A percentile compares a stretch with the other conserved stretches of the same genome.
phyloP scores from a whole-genome alignment of 2,797 vertebrate species.

The Thalassophryne amazonica region DNA sequence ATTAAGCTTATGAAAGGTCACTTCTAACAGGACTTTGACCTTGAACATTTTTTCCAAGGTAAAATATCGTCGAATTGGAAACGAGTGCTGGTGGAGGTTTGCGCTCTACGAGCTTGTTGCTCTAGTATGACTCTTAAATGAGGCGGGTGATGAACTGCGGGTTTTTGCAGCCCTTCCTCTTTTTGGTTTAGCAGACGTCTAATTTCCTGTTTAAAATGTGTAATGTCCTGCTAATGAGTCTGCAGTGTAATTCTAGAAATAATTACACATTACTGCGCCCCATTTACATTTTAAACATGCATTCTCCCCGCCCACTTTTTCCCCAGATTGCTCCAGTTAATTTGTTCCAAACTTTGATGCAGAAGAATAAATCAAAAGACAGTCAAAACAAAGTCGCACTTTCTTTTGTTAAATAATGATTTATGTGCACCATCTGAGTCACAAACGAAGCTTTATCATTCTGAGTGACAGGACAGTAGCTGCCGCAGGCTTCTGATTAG shows the following conservation, averaged over 20 bases:
- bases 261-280: neutral
- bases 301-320: neutral
- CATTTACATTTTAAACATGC: slow-evolving; percentile 19
- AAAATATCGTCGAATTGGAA: too few relatives aligned
- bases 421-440: slow-evolving; percentile 70
- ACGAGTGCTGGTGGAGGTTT: too few relatives aligned
- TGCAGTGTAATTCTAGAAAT: neutral
- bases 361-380: slow-evolving; percentile 20
- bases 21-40: too few relatives aligned
- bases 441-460: slow-evolving; percentile 63
- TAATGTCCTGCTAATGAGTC: neutral
- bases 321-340: neutral
- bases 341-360: slow-evolving; percentile 9
- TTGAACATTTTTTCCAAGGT: too few relatives aligned
- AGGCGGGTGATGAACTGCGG: too few relatives aligned
- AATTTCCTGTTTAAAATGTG: too few relatives aligned
- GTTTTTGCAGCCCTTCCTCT: too few relatives aligned
- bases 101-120: too few relatives aligned
- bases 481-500: slow-evolving; percentile 68
- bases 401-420: slow-evolving; percentile 69
- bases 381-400: slow-evolving; percentile 37
- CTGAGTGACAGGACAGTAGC: slow-evolving; percentile 68
- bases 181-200: too few relatives aligned
- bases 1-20: too few relatives aligned
- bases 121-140: too few relatives aligned